phyloP scores from a whole-genome alignment of 2,888 invertebrate genomes.

The Mythimna loreyi region DNA sequence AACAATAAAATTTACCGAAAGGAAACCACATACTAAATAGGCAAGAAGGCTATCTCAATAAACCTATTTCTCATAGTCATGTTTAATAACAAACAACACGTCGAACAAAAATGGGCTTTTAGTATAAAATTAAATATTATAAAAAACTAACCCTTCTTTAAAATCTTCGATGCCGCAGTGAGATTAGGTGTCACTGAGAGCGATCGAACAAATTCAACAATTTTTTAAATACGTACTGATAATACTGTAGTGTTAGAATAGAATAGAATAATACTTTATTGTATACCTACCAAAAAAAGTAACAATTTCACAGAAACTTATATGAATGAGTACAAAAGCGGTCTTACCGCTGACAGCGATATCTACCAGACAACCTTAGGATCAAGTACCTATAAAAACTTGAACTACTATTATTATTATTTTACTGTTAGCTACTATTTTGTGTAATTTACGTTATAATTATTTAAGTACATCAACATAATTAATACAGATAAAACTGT shows the following conservation, averaged over 20 bases:
- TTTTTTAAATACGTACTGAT: neutral
- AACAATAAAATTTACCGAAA: constrained; percentile 5
- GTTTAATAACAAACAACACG: constrained; percentile 71
- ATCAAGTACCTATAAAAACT: too few species aligned
- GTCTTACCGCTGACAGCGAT: too few species aligned
- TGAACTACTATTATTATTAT: too few species aligned
- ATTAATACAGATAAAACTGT: neutral
- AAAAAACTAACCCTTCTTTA: constrained; percentile 73
- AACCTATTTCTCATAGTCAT: constrained; percentile 57
- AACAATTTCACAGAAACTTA: too few species aligned
- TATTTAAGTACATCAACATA: neutral
- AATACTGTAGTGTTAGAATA: neutral
- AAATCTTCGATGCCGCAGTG: constrained; percentile 66
- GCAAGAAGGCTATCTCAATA: constrained; percentile 45
- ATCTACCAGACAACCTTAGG: too few species aligned
- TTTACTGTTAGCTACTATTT: too few species aligned
- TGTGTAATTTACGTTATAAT: neutral
- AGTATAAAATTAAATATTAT: constrained; percentile 66
- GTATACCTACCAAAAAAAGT: too few species aligned
- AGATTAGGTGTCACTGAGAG: constrained; percentile 53
- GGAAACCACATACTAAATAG: constrained; percentile 7
- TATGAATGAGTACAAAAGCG: too few species aligned
- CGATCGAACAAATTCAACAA: constrained; percentile 24
- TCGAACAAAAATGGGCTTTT: constrained; percentile 58
- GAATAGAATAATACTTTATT: too few species aligned